Evolutionary conservation across 1,140 invertebrate genomes (phyloP).

Genomic region (Drosophila sp.): DNA sequence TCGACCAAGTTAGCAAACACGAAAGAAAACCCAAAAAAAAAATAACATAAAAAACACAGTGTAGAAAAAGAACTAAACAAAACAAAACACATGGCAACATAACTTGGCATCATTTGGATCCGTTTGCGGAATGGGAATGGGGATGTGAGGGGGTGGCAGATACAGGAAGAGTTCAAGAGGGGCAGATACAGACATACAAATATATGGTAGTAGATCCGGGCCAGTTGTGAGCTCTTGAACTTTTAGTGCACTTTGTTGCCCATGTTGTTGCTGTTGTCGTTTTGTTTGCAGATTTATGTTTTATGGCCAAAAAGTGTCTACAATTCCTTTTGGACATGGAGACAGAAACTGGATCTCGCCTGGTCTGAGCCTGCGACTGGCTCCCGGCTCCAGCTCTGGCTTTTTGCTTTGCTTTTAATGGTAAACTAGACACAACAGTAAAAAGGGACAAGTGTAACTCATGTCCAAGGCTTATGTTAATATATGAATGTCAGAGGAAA

Average conservation of each 20-base stretch:
- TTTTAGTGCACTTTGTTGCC: conserved; percentile 51
- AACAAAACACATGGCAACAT: conserved; percentile 54
- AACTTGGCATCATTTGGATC: conserved; percentile 65
- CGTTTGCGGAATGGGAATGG: conserved; percentile 3
- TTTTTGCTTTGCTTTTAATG: conserved; percentile 16
- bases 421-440: conserved; percentile 4
- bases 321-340: conserved; percentile 32
- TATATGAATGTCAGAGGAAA: conserved; percentile 17
- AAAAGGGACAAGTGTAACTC: conserved; percentile 37
- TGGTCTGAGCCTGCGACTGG: neutral
- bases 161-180: neutral
- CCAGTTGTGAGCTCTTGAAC: conserved; percentile 57
- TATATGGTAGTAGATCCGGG: conserved; percentile 28
- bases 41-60: conserved; percentile 19
- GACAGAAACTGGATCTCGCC: neutral
- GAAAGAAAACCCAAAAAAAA: conserved; percentile 34
- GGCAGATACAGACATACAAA: conserved; percentile 14
- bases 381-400: neutral
- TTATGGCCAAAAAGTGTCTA: conserved; percentile 61
- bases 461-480: conserved; percentile 41
- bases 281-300: conserved; percentile 66
- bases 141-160: neutral
- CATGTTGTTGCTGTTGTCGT: conserved; percentile 37
- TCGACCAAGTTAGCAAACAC: conserved; percentile 64
- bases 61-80: conserved; percentile 31